Percentiles rank a stretch among this genome's conserved stretches.
Conservation (phyloP, 2,888 invertebrate species). For the Calameuta filiformis region DNA sequence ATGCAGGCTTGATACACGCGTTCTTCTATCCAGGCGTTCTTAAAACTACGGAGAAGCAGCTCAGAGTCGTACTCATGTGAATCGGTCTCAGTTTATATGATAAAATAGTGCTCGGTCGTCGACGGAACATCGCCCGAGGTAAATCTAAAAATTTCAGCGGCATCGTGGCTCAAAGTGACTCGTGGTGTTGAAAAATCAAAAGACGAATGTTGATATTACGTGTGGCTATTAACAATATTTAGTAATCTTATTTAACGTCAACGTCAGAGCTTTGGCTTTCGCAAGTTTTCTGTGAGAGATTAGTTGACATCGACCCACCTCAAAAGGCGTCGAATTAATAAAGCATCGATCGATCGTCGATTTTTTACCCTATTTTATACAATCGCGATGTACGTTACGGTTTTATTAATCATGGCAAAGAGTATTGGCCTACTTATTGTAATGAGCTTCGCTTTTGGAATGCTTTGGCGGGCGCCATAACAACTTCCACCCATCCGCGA, state of each 20-base stretch:
- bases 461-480: slow-evolving; percentile 1
- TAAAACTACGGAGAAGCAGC: slow-evolving; percentile 21
- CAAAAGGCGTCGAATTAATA: neutral
- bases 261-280: neutral
- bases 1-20: neutral
- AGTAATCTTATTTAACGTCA: neutral
- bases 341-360: neutral
- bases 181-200: slow-evolving; percentile 9
- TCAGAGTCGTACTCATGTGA: slow-evolving; percentile 24
- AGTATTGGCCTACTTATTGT: neutral
- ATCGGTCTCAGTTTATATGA: slow-evolving; percentile 34
- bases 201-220: slow-evolving; percentile 1
- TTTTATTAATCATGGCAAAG: neutral
- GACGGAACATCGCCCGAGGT: slow-evolving; percentile 44
- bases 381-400: neutral
- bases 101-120: slow-evolving; percentile 36
- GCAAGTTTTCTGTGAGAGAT: neutral
- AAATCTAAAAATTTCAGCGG: slow-evolving; percentile 52
- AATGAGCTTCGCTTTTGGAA: slow-evolving; percentile 11
- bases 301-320: neutral
- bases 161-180: slow-evolving; percentile 39
- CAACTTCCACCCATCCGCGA: neutral
- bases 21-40: slow-evolving; percentile 22
- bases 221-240: slow-evolving; percentile 7
- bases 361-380: neutral